Percentiles rank a stretch among this genome's conserved stretches.
Conservation (phyloP, 1,140 invertebrate genomes). For the Pomacea maculata region DNA sequence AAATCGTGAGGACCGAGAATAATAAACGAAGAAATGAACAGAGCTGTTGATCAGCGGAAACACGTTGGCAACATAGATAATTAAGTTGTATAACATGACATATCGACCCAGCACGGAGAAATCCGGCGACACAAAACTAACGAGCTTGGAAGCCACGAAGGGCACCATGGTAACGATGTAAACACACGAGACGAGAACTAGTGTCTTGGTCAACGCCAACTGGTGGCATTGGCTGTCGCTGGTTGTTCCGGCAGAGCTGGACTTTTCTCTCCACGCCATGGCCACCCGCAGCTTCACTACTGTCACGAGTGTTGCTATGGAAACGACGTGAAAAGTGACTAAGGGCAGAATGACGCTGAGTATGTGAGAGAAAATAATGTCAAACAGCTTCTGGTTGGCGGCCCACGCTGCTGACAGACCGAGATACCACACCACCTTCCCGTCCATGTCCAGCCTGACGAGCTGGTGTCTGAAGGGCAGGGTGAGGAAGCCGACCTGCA, state of each 20-base stretch:
- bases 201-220: not conserved
- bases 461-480: too few species aligned
- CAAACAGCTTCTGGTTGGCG: too few species aligned
- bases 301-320: not conserved
- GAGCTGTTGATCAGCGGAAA: slow-evolving; percentile 1
- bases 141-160: not conserved
- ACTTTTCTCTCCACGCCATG: slow-evolving; percentile 1
- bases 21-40: not conserved
- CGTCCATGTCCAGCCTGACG: too few species aligned
- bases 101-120: not conserved
- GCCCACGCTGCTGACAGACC: too few species aligned
- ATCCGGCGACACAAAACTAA: not conserved
- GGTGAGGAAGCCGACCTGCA: not conserved
- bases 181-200: not conserved
- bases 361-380: too few species aligned
- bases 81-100: not conserved
- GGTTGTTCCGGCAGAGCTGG: not conserved
- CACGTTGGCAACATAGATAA: not conserved
- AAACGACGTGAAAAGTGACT: slow-evolving; percentile 11
- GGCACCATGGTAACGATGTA: not conserved
- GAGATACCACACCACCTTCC: too few species aligned
- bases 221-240: not conserved
- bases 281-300: not conserved
- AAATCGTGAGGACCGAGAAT: too few species aligned
- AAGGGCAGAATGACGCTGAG: not conserved